Conservation (phyloP, 2,888 invertebrate species). For the Allygus modestus region DNA sequence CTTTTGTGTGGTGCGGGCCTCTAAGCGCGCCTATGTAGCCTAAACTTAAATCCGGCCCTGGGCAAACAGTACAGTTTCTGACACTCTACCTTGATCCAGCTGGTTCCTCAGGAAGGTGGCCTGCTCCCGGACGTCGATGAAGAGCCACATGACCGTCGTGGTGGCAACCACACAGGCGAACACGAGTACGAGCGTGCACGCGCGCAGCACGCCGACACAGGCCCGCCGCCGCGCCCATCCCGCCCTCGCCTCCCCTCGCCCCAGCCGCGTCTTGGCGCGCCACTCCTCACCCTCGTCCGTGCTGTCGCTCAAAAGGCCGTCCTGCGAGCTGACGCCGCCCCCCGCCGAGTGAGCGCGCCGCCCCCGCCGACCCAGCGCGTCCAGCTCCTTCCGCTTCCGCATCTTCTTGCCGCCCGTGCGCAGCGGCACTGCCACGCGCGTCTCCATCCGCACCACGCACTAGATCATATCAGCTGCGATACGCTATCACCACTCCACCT, state of each 20-base stretch:
- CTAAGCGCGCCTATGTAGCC: too few species aligned
- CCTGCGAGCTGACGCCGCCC: constrained; percentile 73
- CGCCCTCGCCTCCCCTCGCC: constrained; percentile 73
- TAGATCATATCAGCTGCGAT: not conserved
- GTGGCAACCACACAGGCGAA: constrained; percentile 82
- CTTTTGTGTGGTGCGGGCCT: too few species aligned
- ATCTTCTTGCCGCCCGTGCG: constrained; percentile 82
- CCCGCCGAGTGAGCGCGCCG: constrained; percentile 70
- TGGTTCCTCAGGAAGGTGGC: constrained; percentile 81
- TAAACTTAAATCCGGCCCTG: too few species aligned
- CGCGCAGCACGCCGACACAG: constrained; percentile 75
- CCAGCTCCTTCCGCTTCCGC: constrained; percentile 86
- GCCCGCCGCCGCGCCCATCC: constrained; percentile 71
- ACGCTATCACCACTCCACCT: constrained; percentile 17
- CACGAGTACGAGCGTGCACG: constrained; percentile 80
- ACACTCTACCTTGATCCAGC: constrained; percentile 83
- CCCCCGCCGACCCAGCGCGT: constrained; percentile 77
- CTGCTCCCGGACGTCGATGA: constrained; percentile 83
- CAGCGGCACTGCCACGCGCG: constrained; percentile 77
- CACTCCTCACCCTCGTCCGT: constrained; percentile 76
- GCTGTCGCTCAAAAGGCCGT: constrained; percentile 81
- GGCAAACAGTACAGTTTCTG: too few species aligned
- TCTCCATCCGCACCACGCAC: constrained; percentile 60
- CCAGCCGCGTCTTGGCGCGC: constrained; percentile 64
- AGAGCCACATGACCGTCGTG: constrained; percentile 82